Conservation (phyloP, 2,797 vertebrate genomes). For the Nannoperca australis region DNA sequence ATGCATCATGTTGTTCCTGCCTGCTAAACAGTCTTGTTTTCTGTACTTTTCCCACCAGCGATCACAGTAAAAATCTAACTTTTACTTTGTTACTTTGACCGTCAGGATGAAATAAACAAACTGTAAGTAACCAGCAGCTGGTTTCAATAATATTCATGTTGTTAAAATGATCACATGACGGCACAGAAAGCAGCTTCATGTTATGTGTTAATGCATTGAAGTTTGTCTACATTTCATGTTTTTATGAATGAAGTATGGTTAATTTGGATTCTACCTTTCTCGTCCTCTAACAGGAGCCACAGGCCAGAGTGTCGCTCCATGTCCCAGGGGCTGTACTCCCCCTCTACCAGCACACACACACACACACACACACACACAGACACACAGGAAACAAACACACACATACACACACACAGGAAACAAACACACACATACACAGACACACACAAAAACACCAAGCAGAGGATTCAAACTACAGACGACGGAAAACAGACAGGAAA, state of each 20-base stretch:
- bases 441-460: conserved; percentile 65
- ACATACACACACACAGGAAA: conserved; percentile 44
- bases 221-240: neutral
- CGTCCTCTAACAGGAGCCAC: conserved; percentile 89
- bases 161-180: neutral
- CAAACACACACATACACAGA: conserved; percentile 66
- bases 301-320: conserved; percentile 88
- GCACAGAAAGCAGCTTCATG: neutral
- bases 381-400: conserved; percentile 42
- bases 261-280: conserved; percentile 83
- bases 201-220: neutral
- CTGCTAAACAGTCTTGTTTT: too few species aligned
- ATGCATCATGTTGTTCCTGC: neutral
- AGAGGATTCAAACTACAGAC: conserved; percentile 35
- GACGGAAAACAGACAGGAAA: neutral
- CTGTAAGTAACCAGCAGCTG: neutral
- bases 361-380: conserved; percentile 72
- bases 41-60: neutral
- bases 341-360: conserved; percentile 88
- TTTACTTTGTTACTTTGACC: neutral
- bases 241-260: neutral
- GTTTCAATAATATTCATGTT: neutral
- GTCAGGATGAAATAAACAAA: neutral
- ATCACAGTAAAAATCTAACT: neutral
- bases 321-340: conserved; percentile 91